Percentiles rank a stretch among this genome's conserved stretches.
Evolutionary conservation across 23 tunicate species (phyloP).

Genomic region (Trididemnum clinides): DNA sequence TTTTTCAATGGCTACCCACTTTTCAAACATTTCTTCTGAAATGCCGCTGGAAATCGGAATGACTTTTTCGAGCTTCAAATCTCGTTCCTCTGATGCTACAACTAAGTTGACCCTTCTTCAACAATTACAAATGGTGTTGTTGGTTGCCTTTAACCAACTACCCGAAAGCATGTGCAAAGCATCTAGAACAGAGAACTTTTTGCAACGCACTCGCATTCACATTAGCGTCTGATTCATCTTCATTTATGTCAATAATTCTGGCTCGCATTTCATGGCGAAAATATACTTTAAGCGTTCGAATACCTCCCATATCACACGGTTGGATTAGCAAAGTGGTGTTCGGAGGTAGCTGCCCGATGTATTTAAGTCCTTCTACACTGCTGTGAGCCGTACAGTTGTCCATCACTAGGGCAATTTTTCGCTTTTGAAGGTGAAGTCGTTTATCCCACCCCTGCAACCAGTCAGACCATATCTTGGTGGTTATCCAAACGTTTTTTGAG

Average conservation of each 20-base stretch:
- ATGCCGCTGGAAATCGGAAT: too few relatives aligned
- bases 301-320: neutral
- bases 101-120: neutral
- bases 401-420: neutral
- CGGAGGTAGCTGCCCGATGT: neutral
- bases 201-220: too few relatives aligned
- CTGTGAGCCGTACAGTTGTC: constrained; percentile 13
- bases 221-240: too few relatives aligned
- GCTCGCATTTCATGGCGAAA: too few relatives aligned
- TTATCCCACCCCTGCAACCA: constrained; percentile 1
- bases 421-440: neutral
- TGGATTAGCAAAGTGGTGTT: constrained; percentile 17
- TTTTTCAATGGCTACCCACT: constrained; percentile 3
- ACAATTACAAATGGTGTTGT: too few relatives aligned
- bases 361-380: neutral
- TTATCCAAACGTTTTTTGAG: constrained; percentile 8
- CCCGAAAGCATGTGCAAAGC: too few relatives aligned
- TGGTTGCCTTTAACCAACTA: neutral
- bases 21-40: too few relatives aligned
- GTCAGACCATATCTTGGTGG: constrained; percentile 1
- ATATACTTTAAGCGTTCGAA: too few relatives aligned
- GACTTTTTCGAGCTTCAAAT: neutral
- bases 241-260: too few relatives aligned
- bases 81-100: neutral
- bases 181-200: constrained; percentile 1